Percentiles rank a stretch among this genome's conserved stretches.
These are phyloP conservation scores for Nephrotoma guestfalica DNA, from an alignment of 2,888 invertebrate genomes.

Conservation along the genomic window DNA sequence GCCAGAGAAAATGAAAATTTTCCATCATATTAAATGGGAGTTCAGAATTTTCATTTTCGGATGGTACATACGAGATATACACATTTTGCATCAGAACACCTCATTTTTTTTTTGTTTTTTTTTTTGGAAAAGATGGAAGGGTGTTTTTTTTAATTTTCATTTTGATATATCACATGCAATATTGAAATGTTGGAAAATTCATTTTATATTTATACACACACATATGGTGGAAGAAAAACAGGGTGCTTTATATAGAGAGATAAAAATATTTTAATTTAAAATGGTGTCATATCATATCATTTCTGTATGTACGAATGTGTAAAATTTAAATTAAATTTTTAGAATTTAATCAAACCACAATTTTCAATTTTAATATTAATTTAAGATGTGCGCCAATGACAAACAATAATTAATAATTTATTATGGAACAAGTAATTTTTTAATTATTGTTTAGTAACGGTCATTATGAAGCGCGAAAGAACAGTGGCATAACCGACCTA, in stretches of 20 bases:
- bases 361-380: neutral
- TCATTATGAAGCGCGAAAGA: constrained; percentile 10
- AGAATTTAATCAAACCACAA: neutral
- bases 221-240: neutral
- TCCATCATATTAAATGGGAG: neutral
- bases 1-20: neutral
- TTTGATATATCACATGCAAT: constrained; percentile 10
- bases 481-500: constrained; percentile 9
- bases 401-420: neutral
- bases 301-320: neutral
- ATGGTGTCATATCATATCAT: neutral
- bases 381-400: neutral
- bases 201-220: neutral
- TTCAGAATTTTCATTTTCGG: neutral
- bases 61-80: neutral
- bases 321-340: neutral
- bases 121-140: neutral
- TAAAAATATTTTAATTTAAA: neutral
- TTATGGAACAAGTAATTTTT: neutral
- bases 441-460: neutral
- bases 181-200: constrained; percentile 7
- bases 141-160: constrained; percentile 4
- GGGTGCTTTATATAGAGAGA: neutral
- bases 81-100: neutral
- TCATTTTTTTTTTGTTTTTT: neutral